A percentile compares a stretch with the other conserved stretches of the same genome.
These are phyloP conservation scores for Ormia ochracea DNA, from an alignment of 2,888 invertebrate genomes.

Conservation along the genomic window DNA sequence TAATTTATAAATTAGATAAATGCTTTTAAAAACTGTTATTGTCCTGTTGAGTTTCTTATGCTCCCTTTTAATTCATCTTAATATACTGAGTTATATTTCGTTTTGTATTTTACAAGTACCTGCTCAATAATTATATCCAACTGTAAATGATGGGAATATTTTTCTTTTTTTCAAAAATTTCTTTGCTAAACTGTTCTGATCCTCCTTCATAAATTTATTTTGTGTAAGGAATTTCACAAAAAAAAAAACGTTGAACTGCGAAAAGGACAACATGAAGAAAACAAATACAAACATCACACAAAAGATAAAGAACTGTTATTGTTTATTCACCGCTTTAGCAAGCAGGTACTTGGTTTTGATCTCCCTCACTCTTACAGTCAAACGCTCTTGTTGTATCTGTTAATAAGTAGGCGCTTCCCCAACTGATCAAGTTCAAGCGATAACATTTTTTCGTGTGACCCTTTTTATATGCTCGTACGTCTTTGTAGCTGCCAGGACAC, in stretches of 20 bases:
- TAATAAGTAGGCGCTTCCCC: conserved; percentile 57
- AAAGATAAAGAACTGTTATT: conserved; percentile 41
- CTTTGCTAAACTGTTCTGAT: conserved; percentile 48
- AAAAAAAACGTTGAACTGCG: conserved; percentile 59
- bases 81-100: conserved; percentile 57
- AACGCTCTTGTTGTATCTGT: not conserved
- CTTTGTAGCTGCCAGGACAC: conserved; percentile 42
- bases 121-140: conserved; percentile 24
- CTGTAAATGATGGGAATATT: conserved; percentile 52
- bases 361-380: not conserved
- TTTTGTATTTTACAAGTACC: conserved; percentile 53
- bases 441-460: conserved; percentile 48
- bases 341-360: conserved; percentile 44
- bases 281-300: conserved; percentile 21
- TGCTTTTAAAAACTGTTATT: conserved; percentile 32
- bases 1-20: conserved; percentile 37
- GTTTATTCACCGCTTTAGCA: conserved; percentile 46
- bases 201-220: conserved; percentile 52
- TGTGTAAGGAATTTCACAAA: not conserved
- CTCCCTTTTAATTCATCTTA: conserved; percentile 39
- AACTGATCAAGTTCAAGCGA: conserved; percentile 50
- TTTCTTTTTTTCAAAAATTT: not conserved
- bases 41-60: conserved; percentile 45
- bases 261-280: conserved; percentile 53
- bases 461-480: conserved; percentile 1